Conservation (phyloP, 2,113 vertebrate genomes). For the Electrona antarctica region DNA sequence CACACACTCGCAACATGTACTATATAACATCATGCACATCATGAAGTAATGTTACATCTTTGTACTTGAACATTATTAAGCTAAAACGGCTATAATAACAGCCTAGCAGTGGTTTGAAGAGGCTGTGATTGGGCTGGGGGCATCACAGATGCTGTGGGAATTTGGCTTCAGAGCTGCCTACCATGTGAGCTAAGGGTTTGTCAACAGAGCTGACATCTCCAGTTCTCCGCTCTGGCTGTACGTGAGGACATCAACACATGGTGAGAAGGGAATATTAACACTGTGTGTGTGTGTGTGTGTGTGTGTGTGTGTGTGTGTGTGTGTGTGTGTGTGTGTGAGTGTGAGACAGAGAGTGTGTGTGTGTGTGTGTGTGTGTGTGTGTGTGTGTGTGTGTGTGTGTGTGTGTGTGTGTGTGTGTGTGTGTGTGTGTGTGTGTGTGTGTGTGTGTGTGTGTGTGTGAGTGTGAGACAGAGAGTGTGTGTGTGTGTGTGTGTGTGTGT, state of each 20-base stretch:
- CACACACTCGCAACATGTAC: background rate
- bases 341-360: too few species aligned
- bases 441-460: too few species aligned
- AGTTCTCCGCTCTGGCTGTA: constrained; percentile 3
- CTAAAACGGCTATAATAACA: background rate
- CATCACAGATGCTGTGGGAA: constrained; percentile 49
- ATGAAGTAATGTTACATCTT: background rate
- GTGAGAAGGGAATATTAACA: constrained; percentile 5
- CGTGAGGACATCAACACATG: constrained; percentile 19
- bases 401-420: background rate
- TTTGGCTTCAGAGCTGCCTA: constrained; percentile 32
- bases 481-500: too few species aligned
- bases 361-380: too few species aligned
- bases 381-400: too few species aligned
- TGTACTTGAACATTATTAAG: constrained; percentile 3
- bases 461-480: too few species aligned
- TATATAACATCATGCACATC: background rate
- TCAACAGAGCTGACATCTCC: constrained; percentile 35
- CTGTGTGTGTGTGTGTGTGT: constrained; percentile 11
- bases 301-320: too few species aligned
- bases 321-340: too few species aligned
- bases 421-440: background rate
- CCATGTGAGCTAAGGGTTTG: constrained; percentile 38
- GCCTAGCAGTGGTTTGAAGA: constrained; percentile 1
- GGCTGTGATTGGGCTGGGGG: constrained; percentile 26